Conservation (phyloP, 1,140 invertebrate genomes). For the Olivierus martensii region DNA sequence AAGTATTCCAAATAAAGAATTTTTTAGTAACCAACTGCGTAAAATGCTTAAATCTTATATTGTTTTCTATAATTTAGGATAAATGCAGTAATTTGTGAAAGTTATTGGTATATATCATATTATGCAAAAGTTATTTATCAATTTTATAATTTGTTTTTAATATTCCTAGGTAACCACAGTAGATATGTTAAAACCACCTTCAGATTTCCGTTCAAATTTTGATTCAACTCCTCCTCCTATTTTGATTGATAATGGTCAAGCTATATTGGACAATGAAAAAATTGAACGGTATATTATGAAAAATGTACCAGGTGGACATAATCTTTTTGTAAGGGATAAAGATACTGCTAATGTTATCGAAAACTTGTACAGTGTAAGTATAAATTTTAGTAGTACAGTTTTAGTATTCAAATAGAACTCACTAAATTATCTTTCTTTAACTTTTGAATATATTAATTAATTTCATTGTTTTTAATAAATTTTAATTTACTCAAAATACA, state of each 20-base stretch:
- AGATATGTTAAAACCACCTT: conserved; percentile 88
- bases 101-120: no score
- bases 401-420: no score
- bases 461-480: no score
- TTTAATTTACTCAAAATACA: no score
- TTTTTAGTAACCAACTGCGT: no score
- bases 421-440: no score
- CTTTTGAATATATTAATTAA: no score
- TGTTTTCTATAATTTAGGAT: no score
- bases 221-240: conserved; percentile 86
- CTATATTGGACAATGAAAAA: conserved; percentile 85
- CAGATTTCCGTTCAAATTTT: conserved; percentile 86
- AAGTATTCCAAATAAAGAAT: no score
- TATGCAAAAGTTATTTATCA: not conserved
- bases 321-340: conserved; percentile 84
- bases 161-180: conserved; percentile 56
- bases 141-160: not conserved
- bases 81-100: no score
- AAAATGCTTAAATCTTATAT: no score
- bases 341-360: conserved; percentile 83
- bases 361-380: conserved; percentile 59
- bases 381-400: not conserved
- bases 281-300: conserved; percentile 93
- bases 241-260: conserved; percentile 75
- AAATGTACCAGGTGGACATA: conserved; percentile 81